Evolutionary conservation across 2,888 invertebrate genomes (phyloP).

Genomic region (Actias luna): DNA sequence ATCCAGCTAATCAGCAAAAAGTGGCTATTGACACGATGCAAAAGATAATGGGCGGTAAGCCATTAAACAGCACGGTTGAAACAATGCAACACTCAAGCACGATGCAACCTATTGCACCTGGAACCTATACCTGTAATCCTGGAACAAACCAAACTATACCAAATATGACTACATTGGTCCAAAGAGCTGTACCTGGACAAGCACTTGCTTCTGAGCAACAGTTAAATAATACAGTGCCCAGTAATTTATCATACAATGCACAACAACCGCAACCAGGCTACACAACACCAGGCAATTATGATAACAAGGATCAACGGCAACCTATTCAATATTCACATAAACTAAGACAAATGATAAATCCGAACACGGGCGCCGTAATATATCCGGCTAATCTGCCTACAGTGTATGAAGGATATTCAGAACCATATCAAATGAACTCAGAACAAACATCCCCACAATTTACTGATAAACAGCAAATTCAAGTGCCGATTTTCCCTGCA

Average conservation of each 20-base stretch:
- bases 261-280: slow-evolving; percentile 42
- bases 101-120: slow-evolving; percentile 33
- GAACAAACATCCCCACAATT: slow-evolving; percentile 13
- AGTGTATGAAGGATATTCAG: slow-evolving; percentile 32
- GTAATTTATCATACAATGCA: slow-evolving; percentile 5
- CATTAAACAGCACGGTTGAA: slow-evolving; percentile 24
- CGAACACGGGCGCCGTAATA: slow-evolving; percentile 33
- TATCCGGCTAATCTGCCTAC: slow-evolving; percentile 29
- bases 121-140: slow-evolving; percentile 33
- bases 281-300: slow-evolving; percentile 22
- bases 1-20: slow-evolving; percentile 65
- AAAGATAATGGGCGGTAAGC: slow-evolving; percentile 51
- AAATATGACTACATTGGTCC: slow-evolving; percentile 19
- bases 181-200: slow-evolving; percentile 21
- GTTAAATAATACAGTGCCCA: not conserved
- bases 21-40: slow-evolving; percentile 57
- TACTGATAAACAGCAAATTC: slow-evolving; percentile 29
- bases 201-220: slow-evolving; percentile 11
- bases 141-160: slow-evolving; percentile 24
- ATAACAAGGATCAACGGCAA: not conserved
- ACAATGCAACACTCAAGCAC: slow-evolving; percentile 19
- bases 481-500: slow-evolving; percentile 61
- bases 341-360: slow-evolving; percentile 32
- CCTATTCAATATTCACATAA: slow-evolving; percentile 4
- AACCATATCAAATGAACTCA: slow-evolving; percentile 5